Evolutionary conservation across 1,140 invertebrate genomes (phyloP).

Genomic region (Apis florea): DNA sequence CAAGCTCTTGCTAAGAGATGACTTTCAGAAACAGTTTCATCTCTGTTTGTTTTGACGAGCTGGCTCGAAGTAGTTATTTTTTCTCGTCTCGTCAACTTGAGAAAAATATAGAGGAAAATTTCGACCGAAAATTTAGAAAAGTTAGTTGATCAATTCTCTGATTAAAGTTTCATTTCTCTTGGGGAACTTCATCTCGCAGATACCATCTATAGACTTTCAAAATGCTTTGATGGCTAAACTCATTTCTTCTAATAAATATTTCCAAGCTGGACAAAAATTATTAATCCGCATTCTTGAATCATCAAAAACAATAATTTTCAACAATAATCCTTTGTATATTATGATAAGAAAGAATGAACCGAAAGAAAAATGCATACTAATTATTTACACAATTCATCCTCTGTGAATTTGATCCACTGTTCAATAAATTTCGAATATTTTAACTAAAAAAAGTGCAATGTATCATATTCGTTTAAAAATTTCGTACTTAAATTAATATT

Average conservation of each 20-base stretch:
- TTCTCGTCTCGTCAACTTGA: background rate
- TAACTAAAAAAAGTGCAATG: too few species aligned
- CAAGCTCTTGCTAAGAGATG: background rate
- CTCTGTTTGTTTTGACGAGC: background rate
- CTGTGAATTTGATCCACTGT: too few species aligned
- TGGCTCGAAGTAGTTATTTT: background rate
- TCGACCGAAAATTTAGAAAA: background rate
- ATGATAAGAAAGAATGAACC: too few species aligned
- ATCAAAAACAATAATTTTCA: background rate
- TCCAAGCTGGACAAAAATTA: background rate
- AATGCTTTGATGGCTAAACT: background rate
- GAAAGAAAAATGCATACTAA: too few species aligned
- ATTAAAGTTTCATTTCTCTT: background rate
- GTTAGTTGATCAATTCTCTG: background rate
- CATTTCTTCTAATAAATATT: slow-evolving; percentile 8
- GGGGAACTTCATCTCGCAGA: background rate
- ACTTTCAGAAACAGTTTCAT: slow-evolving; percentile 5
- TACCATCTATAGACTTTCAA: background rate
- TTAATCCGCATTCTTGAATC: background rate
- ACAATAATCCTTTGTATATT: background rate
- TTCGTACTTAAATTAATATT: too few species aligned
- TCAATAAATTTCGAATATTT: too few species aligned
- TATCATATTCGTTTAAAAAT: too few species aligned
- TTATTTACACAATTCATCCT: too few species aligned
- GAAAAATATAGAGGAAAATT: background rate